These are phyloP conservation scores for Scaptomyza polygonia DNA, from an alignment of 2,888 invertebrate species.

Conservation along the genomic window DNA sequence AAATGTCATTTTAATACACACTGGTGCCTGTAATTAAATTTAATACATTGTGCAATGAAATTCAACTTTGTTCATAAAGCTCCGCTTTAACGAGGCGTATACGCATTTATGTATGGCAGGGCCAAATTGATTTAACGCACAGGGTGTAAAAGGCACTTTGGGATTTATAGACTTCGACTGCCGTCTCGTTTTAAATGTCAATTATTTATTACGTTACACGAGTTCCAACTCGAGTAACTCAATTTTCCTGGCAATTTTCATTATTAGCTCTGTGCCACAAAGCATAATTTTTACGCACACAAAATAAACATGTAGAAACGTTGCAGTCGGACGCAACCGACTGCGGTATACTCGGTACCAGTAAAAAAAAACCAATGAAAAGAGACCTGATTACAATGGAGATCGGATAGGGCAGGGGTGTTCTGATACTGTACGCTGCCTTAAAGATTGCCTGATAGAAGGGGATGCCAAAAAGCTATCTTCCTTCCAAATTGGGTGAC, in stretches of 20 bases:
- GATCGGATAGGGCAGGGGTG: too few species aligned
- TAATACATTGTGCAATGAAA: conserved; percentile 32
- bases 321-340: too few species aligned
- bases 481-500: too few species aligned
- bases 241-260: conserved; percentile 55
- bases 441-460: too few species aligned
- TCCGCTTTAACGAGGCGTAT: conserved; percentile 57
- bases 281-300: conserved; percentile 41
- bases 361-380: too few species aligned
- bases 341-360: too few species aligned
- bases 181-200: conserved; percentile 64
- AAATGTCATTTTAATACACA: conserved; percentile 41
- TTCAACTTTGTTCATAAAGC: conserved; percentile 30
- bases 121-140: conserved; percentile 32
- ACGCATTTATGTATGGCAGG: conserved; percentile 24
- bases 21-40: conserved; percentile 62
- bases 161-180: conserved; percentile 10
- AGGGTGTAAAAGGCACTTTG: conserved; percentile 39
- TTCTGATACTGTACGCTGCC: too few species aligned
- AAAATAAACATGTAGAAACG: too few species aligned
- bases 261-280: conserved; percentile 64
- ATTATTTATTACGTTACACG: conserved; percentile 59
- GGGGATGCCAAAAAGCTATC: too few species aligned
- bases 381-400: too few species aligned
- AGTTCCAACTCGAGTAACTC: conserved; percentile 58